Base-by-base conservation (phyloP, 2,797 vertebrate genomes). In the Scomberomorus guttatus region DNA sequence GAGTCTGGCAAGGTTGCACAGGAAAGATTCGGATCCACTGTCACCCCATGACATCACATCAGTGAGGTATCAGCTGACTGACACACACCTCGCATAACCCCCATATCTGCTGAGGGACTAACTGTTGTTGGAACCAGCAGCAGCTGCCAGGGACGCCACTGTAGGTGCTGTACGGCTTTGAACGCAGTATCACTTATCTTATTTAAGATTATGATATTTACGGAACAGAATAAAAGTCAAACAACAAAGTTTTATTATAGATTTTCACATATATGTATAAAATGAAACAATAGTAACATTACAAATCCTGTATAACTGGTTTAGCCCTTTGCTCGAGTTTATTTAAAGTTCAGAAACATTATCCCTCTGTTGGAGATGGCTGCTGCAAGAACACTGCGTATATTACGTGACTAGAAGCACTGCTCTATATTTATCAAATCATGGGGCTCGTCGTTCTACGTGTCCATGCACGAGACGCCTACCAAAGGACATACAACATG, bases 371-470 rank as follows among this genome's bases (percentile, higher is more conserved):
- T 86, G 88, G 87, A 81, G 54, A 77, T 37, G 78, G 51, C 69
- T 61, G 69, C 78, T 1, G 59, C 18, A 29, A 77, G 81, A 91
- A 87, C 74, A 48, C 77, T 84, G 63, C 86, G 82, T 93, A 89
- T 90, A 92, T 83, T 94, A 94, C 94, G 89, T 95, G 95, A 94
- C 95, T 85, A 90, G 87, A 92, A 83, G 88, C 81, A 68, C 72
- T 48, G 25, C 90, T 94, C 94, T 96, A 96, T 96, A 95, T 95
- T 95, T 95, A 95, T 92, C 86, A 58, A 86, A 94, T 94, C 94
- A 95, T 92, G 93, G 84, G 89, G 86, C 87, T 83, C 34, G 88
- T 63, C 71, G 32, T 8, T 18, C 77, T 74, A 62, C 82, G 18
- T 54, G 75, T 84, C 83, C 73, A 74, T 75, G 79, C 34, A 59